A percentile compares a stretch with the other conserved stretches of the same genome.
Conservation (phyloP, 2,797 vertebrate genomes). For the Gambelia wislizenii region DNA sequence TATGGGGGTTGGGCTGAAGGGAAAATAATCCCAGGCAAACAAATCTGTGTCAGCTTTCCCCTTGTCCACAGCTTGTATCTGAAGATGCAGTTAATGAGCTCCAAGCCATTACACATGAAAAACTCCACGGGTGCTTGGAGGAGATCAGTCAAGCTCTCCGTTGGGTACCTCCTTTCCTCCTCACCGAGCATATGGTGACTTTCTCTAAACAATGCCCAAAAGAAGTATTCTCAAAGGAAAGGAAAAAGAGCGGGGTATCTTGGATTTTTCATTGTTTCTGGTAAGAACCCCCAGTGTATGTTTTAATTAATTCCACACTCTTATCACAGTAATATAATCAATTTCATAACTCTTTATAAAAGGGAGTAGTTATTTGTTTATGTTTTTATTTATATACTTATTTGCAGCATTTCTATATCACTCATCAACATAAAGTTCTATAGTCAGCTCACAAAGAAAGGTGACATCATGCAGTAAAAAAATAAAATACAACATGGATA, state of each 20-base stretch:
- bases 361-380: background rate
- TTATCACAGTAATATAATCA: background rate
- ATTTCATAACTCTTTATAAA: background rate
- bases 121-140: background rate
- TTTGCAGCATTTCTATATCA: background rate
- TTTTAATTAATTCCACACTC: background rate
- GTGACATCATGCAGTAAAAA: background rate
- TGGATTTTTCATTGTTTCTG: background rate
- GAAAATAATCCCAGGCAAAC: slow-evolving; percentile 21
- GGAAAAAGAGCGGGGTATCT: fast-evolving
- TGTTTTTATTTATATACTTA: background rate
- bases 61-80: background rate
- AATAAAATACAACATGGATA: background rate
- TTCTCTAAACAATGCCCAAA: slow-evolving; percentile 29
- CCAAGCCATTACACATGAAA: background rate
- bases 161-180: slow-evolving; percentile 34
- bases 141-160: background rate
- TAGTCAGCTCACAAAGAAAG: background rate
- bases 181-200: slow-evolving; percentile 20
- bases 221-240: fast-evolving
- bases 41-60: slow-evolving; percentile 22
- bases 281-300: background rate
- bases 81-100: background rate
- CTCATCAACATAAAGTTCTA: background rate
- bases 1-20: background rate